Evolutionary conservation across 1,140 invertebrate genomes (phyloP).

Genomic region (Saccostrea glomerata): DNA sequence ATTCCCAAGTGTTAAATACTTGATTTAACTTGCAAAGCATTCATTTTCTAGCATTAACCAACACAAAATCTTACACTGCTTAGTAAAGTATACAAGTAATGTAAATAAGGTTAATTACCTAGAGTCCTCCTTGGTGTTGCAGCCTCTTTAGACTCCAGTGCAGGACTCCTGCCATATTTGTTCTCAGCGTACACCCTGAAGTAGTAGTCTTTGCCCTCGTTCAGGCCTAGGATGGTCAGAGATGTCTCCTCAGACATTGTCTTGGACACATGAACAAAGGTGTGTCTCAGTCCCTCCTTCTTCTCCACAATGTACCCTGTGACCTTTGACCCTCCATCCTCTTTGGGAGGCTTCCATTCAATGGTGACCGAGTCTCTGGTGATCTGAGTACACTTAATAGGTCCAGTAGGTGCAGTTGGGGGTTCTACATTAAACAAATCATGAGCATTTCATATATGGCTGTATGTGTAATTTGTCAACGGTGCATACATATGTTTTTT

Average conservation of each 20-base stretch:
- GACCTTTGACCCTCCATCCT: slow-evolving; percentile 76
- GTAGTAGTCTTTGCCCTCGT: slow-evolving; percentile 96
- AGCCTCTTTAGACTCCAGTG: slow-evolving; percentile 92
- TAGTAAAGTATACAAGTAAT: neutral
- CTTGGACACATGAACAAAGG: slow-evolving; percentile 91
- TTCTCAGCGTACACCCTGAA: slow-evolving; percentile 99
- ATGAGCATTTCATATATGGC: too few species aligned
- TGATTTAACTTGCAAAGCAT: neutral
- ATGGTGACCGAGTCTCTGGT: slow-evolving; percentile 80
- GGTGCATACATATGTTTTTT: too few species aligned
- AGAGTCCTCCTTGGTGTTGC: slow-evolving; percentile 96
- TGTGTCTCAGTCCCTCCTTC: slow-evolving; percentile 83
- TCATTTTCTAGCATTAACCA: neutral
- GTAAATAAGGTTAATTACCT: slow-evolving; percentile 79
- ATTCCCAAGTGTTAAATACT: neutral
- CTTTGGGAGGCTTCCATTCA: slow-evolving; percentile 75
- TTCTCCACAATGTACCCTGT: slow-evolving; percentile 78
- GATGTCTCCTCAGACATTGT: slow-evolving; percentile 78
- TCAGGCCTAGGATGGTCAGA: slow-evolving; percentile 92
- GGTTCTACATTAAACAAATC: slow-evolving; percentile 81
- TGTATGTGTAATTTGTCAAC: too few species aligned
- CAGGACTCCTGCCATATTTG: slow-evolving; percentile 97
- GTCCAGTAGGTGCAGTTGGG: slow-evolving; percentile 94
- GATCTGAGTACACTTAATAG: slow-evolving; percentile 83
- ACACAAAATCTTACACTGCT: neutral